Percentiles rank a stretch among this genome's conserved stretches.
Conservation (phyloP, 1,140 invertebrate genomes). For the Choristoneura fumiferana region DNA sequence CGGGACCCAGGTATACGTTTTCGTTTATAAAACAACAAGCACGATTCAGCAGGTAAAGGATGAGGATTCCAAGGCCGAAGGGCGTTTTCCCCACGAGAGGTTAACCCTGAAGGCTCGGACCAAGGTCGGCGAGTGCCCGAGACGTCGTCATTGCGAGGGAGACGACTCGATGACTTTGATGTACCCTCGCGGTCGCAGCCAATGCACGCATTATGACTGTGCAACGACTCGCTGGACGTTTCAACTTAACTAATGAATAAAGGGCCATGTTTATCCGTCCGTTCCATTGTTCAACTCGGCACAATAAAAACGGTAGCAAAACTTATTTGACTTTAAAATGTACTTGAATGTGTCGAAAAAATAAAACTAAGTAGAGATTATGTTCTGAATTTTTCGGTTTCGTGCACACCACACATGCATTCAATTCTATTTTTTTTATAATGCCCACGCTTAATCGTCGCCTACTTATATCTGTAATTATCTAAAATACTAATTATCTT, state of each 20-base stretch:
- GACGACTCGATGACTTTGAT: slow-evolving; percentile 46
- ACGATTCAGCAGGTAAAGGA: slow-evolving; percentile 32
- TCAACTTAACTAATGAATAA: slow-evolving; percentile 18
- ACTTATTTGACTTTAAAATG: neutral
- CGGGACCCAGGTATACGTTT: slow-evolving; percentile 3
- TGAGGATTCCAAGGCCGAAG: slow-evolving; percentile 36
- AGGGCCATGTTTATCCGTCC: slow-evolving; percentile 6
- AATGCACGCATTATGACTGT: slow-evolving; percentile 36
- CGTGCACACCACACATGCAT: too few species aligned
- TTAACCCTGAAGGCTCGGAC: slow-evolving; percentile 41
- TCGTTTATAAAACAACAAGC: neutral
- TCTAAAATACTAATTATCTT: too few species aligned
- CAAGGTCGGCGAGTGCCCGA: slow-evolving; percentile 41
- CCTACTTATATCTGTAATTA: too few species aligned
- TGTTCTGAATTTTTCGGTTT: too few species aligned
- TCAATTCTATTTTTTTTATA: too few species aligned
- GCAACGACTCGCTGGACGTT: slow-evolving; percentile 22
- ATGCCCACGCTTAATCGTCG: too few species aligned
- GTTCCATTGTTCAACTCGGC: neutral
- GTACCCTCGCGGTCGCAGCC: slow-evolving; percentile 36
- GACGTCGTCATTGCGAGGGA: slow-evolving; percentile 34
- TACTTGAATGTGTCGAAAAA: too few species aligned
- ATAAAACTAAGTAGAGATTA: too few species aligned
- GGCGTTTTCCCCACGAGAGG: slow-evolving; percentile 41
- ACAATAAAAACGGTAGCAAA: slow-evolving; percentile 8